Base-by-base conservation (phyloP, 2,113 vertebrate genomes). In the Passer montanus region DNA sequence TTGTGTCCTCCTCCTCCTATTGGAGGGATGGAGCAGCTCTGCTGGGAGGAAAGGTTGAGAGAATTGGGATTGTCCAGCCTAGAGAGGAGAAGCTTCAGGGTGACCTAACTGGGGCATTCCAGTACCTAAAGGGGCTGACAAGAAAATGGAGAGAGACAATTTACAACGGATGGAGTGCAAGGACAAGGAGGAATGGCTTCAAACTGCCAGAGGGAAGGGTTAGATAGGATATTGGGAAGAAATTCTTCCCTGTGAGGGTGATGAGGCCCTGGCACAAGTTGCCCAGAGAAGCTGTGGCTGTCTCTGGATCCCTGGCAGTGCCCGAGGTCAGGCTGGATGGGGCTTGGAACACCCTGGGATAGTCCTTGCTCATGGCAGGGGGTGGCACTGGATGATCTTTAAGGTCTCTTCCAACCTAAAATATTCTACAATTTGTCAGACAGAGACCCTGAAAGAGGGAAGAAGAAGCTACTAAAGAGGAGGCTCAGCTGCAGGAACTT, bases 321-420 rank as follows among this genome's bases (percentile, higher is more conserved):
- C 0, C 59, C 60, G 47, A 41, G 31, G 46, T 31, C 67, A 44
- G 15, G 13, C 0, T 43, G 66, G 41, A 35, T 0, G 0, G 26
- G 33, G 37, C 33, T 56, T 35, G 41, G 37, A 43, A 13, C 31
- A 52, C 0, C 28, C 31, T 26, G 47, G 27, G 26, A 4, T 0
- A 26, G n/a, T 27, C 68, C 39, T 27, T 63, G 81, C 17, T 37
- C 58, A 15, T n/a, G 63, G 30, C 53, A n/a, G 44, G 53, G 35
- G 13, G 28, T 68, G 27, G 49, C 5, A 6, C 22, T 39, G 39
- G 46, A 2, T 27, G 49, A 4, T 2, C 0, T 69, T 53, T 53
- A 12, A 44, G 27, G 27, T 27, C 47, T 4, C 5, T 84, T 8
- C 60, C 59, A 15, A 49, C 15, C 19, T 15, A 30, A 56, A 49